These are phyloP conservation scores for Coccyzus lansbergi DNA, from an alignment of 2,797 vertebrate species.

Conservation along the genomic window DNA sequence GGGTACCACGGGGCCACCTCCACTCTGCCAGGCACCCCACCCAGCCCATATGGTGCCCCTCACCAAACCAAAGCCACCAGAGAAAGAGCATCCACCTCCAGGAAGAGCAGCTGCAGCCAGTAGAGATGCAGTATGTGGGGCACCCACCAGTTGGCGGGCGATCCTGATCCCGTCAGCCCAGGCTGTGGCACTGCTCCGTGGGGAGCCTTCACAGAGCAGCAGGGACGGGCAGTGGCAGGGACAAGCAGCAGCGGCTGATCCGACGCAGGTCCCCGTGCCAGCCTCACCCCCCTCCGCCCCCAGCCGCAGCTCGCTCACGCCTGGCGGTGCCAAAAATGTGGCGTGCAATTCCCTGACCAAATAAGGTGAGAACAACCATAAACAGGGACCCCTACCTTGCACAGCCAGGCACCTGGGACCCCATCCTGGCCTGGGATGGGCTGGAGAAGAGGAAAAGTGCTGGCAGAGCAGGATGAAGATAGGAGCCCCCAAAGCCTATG, in stretches of 20 bases:
- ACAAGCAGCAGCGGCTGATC: conserved; percentile 13
- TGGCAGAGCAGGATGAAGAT: neutral
- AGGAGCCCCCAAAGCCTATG: fast-evolving
- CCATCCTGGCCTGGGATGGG: neutral
- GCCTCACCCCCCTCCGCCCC: conserved; percentile 34
- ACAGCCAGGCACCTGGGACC: neutral
- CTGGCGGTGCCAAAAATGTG: conserved; percentile 68
- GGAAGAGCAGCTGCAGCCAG: fast-evolving
- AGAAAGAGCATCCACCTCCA: neutral
- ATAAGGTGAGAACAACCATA: conserved; percentile 82
- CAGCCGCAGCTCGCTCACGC: neutral
- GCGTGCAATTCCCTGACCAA: conserved; percentile 82
- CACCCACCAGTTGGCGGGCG: conserved; percentile 32
- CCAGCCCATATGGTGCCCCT: neutral
- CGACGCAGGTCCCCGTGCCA: neutral
- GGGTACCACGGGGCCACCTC: neutral
- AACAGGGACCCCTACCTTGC: conserved; percentile 66
- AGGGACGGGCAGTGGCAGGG: neutral
- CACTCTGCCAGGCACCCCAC: neutral
- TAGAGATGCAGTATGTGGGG: neutral
- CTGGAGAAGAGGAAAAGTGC: neutral
- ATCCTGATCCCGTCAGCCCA: neutral
- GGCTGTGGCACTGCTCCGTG: neutral
- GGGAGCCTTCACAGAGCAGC: neutral
- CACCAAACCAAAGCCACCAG: neutral